Base-by-base conservation (phyloP, 2,113 vertebrate genomes). In the Eretmochelys imbricata region DNA sequence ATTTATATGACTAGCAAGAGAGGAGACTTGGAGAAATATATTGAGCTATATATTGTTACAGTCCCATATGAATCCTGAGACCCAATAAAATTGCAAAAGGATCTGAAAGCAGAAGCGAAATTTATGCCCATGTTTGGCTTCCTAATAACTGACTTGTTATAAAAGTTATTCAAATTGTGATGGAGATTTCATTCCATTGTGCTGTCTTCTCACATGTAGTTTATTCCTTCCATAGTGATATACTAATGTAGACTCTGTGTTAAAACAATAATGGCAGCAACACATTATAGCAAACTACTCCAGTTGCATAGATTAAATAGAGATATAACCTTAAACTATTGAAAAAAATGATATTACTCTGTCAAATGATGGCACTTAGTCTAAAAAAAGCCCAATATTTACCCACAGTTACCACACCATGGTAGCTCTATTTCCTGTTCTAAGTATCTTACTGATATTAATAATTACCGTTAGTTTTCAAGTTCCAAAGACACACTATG, bases 1-100 rank as follows among this genome's bases (percentile, higher is more conserved):
- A 80, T 87, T 97, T 97, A 54, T 8, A 91, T 87, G 69, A 92
- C 75, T 10, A 84, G 84, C 50, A 48, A 84, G 31, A 38, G 83
- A 88, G 54, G 55, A 96, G 87, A 75, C 14, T 93, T 81, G 89
- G 48, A 88, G 80, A 54, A 95, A 89, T 50, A 54, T 35, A 57
- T 27, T 20, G 46, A 84, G 54, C 54, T 90, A 55, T 0, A 85
- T 82, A 90, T 51, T 16, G 19, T 80, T 51, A 46, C 72, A 78
- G 84, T 93, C 88, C 83, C 59, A 3, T 42, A 81, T 76, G 57
- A 55, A 91, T 76, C 10, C 10, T 65, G 2, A 88, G 62, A 69
- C 35, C 35, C 83, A 93, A 53, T 88, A 87, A 90, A 93, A 49
- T 3, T 89, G 49, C 42, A 6, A 3, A 91, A 54, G 20, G 62